Percentiles rank a stretch among this genome's conserved stretches.
phyloP scores from a whole-genome alignment of 2,113 vertebrate genomes.

The Eudyptes chrysolophus region DNA sequence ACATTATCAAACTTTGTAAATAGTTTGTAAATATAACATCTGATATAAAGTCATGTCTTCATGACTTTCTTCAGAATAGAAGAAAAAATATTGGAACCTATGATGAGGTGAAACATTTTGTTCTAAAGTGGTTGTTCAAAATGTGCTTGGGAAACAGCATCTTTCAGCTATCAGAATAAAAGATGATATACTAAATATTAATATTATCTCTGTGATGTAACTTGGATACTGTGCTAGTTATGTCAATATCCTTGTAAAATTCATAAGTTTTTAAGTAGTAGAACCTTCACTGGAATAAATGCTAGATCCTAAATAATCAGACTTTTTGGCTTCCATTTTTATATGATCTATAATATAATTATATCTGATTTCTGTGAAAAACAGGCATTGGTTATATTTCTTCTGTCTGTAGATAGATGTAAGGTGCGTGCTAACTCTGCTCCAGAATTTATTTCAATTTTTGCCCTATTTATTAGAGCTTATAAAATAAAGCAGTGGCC shows the following conservation, averaged over 20 bases:
- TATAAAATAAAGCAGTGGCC: background rate
- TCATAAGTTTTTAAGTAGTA: background rate
- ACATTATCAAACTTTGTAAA: background rate
- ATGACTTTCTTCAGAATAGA: background rate
- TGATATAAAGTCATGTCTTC: background rate
- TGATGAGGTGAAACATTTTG: background rate
- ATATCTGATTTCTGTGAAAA: slow-evolving; percentile 12
- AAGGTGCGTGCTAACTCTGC: background rate
- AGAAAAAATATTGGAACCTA: background rate
- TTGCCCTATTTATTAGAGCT: background rate
- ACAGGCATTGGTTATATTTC: background rate
- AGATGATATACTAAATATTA: background rate
- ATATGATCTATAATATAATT: background rate
- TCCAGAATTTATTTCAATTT: background rate
- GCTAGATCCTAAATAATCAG: background rate
- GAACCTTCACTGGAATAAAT: background rate
- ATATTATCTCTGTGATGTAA: background rate
- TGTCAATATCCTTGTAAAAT: background rate
- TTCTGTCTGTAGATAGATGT: background rate
- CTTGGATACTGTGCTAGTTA: background rate
- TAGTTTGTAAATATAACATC: too few species aligned
- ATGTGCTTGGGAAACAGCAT: background rate
- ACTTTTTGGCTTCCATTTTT: background rate
- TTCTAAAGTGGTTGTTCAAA: background rate
- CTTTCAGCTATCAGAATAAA: background rate